A percentile compares a stretch with the other conserved stretches of the same genome.
Evolutionary conservation across 2,797 vertebrate species (phyloP).

Genomic region (Petrocephalus schoutedeni): DNA sequence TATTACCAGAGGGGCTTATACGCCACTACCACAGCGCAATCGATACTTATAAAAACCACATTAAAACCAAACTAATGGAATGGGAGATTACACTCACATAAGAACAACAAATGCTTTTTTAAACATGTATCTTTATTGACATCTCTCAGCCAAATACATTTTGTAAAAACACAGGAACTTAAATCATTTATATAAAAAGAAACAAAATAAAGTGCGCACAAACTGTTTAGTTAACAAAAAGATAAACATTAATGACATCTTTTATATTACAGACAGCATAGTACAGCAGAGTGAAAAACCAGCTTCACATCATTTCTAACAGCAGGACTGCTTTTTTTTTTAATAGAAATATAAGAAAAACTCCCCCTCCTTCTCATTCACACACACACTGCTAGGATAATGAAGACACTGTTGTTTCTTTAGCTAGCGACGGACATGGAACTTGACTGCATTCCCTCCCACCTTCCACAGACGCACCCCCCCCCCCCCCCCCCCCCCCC

Average conservation of each 20-base stretch:
- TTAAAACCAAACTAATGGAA: not conserved
- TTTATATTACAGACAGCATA: not conserved
- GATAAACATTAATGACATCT: slow-evolving; percentile 8
- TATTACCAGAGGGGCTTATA: not conserved
- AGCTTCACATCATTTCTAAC: slow-evolving; percentile 1
- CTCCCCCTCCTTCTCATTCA: not conserved
- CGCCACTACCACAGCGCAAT: not conserved
- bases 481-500: too few species aligned
- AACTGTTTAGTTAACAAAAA: slow-evolving; percentile 11
- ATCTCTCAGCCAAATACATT: slow-evolving; percentile 7
- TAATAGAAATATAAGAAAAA: not conserved
- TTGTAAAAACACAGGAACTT: slow-evolving; percentile 24
- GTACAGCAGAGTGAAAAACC: not conserved
- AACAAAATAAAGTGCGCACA: slow-evolving; percentile 26
- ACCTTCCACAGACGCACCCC: not conserved
- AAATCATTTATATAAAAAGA: slow-evolving; percentile 16
- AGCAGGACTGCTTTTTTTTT: not conserved
- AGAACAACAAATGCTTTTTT: not conserved
- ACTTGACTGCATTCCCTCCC: not conserved
- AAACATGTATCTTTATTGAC: slow-evolving; percentile 24
- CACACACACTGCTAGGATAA: not conserved
- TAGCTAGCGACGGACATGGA: not conserved
- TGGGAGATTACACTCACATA: not conserved
- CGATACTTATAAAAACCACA: not conserved
- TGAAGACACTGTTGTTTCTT: not conserved